Evolutionary conservation across 2,113 vertebrate genomes (phyloP).

Genomic region (Pygoscelis antarcticus): DNA sequence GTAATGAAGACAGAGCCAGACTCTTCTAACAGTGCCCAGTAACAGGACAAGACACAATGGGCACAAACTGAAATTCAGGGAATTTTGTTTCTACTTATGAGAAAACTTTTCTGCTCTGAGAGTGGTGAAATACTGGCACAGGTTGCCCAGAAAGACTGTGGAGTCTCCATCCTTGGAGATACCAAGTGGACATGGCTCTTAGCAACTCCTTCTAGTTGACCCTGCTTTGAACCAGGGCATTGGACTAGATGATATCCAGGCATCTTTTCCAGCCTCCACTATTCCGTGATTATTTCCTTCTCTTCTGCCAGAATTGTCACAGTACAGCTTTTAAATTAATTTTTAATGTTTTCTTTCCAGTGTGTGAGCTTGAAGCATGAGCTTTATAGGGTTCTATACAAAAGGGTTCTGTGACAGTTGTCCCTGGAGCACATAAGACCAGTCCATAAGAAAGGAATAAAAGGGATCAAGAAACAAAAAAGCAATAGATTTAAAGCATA

Average conservation of each 20-base stretch:
- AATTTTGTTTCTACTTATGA: not conserved
- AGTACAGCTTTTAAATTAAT: not conserved
- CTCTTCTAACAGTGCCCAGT: not conserved
- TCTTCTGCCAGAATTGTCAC: not conserved
- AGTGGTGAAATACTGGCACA: not conserved
- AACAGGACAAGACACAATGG: not conserved
- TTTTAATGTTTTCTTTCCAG: not conserved
- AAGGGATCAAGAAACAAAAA: not conserved
- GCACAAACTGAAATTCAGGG: not conserved
- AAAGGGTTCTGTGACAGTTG: not conserved
- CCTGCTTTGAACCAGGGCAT: not conserved
- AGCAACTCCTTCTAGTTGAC: not conserved
- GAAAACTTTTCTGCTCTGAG: not conserved
- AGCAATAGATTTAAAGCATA: not conserved
- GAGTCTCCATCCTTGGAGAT: not conserved
- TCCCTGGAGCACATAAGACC: not conserved
- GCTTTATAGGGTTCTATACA: not conserved
- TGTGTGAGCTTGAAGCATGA: not conserved
- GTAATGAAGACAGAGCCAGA: not conserved
- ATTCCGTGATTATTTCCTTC: constrained; percentile 8
- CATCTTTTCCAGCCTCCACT: not conserved
- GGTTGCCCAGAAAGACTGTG: not conserved
- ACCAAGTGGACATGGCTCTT: not conserved
- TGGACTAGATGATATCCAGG: not conserved
- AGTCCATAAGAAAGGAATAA: not conserved